Base-by-base conservation (phyloP, 2,888 invertebrate genomes). In the Palloptera scutellata region DNA sequence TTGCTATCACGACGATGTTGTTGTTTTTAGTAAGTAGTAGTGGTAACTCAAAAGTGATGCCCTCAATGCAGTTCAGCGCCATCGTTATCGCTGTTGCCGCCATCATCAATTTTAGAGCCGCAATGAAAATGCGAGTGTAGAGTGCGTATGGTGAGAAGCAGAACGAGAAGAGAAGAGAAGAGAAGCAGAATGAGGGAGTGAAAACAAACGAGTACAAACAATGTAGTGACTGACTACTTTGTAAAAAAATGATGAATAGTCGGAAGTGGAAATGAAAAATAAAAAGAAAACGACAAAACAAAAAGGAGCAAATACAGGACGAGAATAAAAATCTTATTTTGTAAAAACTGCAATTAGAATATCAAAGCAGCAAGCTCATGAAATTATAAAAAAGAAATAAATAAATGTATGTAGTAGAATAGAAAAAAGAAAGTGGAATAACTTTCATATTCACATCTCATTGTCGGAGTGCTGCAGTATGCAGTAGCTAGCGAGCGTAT, bases 291-390 rank as follows among this genome's bases (percentile, higher is more conserved):
- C 2, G 6, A 41, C 64, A 6, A 4, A 15, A 48, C 48, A 48
- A 48, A 13, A 48, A 48, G n/a, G 15, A 48, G 30, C 30, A 30
- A 30, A 30, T 10, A 10, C 1, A 11, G 48, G 5, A 5, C 3
- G n/a, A 48, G 48, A 48, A 48, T 5, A 13, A 61, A 61, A 61
- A 61, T 15, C 40, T 4, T 51, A 41, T 48, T 42, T 41, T 40
- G 41, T 57, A 51, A 45, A 58, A 58, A 64, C 57, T 68, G 64
- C 68, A 68, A 68, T 64, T 64, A 64, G 64, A 68, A 64, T 68
- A 61, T 64, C 64, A 68, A 64, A 68, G 64, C 64, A 64, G 58
- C 19, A 57, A 30, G 30, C 30, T 30, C 30, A 30, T 30, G 30
- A 30, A 30, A 30, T 30, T 30, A 30, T 4, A 30, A 30, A 30